Percentiles rank a stretch among this genome's conserved stretches.
Evolutionary conservation across 2,888 invertebrate species (phyloP).

Genomic region (Parelbella ahira): DNA sequence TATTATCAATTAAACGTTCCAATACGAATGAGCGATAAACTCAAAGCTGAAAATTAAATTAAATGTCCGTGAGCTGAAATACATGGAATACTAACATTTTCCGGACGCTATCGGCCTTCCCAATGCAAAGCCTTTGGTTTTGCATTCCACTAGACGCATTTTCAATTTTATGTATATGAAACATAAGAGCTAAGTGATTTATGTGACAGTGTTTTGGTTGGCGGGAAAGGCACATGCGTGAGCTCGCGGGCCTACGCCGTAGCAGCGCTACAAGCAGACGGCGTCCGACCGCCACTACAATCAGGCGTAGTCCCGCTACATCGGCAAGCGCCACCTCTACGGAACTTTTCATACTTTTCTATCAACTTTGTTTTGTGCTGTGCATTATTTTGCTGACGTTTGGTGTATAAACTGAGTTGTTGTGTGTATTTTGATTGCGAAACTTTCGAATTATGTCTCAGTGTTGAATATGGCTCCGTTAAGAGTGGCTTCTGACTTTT

Average conservation of each 20-base stretch:
- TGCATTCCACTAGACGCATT: conserved; percentile 22
- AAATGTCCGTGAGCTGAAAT: no score
- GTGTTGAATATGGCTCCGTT: conserved; percentile 58
- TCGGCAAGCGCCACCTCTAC: conserved; percentile 40
- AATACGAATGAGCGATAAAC: conserved; percentile 11
- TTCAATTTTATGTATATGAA: conserved; percentile 31
- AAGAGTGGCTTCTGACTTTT: conserved; percentile 51
- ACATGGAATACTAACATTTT: no score
- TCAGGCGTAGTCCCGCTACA: conserved; percentile 61
- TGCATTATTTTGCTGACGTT: conserved; percentile 40
- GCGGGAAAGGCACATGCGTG: conserved; percentile 71
- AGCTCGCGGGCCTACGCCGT: conserved; percentile 51
- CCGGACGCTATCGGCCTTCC: no score
- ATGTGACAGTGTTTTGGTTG: conserved; percentile 16
- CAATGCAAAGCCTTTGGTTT: conserved; percentile 24
- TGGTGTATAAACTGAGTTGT: conserved; percentile 41
- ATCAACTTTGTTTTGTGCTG: conserved; percentile 40
- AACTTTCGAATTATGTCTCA: conserved; percentile 32
- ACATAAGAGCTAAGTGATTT: conserved; percentile 34
- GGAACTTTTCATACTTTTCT: conserved; percentile 75
- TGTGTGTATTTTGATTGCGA: conserved; percentile 29
- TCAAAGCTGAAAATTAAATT: no score
- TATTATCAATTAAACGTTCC: conserved; percentile 17
- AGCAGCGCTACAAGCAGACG: conserved; percentile 62
- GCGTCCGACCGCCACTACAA: conserved; percentile 61